phyloP scores from a whole-genome alignment of 2,888 invertebrate genomes.

The Synanthedon formicaeformis region DNA sequence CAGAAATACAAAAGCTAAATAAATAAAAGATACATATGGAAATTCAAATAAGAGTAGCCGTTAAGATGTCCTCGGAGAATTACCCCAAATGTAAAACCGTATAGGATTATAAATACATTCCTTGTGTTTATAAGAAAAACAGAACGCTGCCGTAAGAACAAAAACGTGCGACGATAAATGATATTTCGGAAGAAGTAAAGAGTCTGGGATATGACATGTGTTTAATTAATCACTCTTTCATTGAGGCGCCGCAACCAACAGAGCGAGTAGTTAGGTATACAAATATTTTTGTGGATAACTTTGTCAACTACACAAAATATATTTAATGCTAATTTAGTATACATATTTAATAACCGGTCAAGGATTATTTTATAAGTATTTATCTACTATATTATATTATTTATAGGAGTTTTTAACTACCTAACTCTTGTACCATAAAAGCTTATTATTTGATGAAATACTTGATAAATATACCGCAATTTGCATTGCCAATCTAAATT shows the following conservation, averaged over 20 bases:
- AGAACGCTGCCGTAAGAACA: neutral
- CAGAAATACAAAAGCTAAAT: neutral
- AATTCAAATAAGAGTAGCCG: neutral
- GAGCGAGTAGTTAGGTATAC: conserved; percentile 12
- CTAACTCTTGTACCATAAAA: too few relatives aligned
- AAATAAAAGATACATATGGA: neutral
- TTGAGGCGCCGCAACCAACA: conserved; percentile 22
- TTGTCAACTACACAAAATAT: too few relatives aligned
- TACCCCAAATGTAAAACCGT: neutral
- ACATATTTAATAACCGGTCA: too few relatives aligned
- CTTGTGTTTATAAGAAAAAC: neutral
- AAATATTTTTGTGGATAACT: too few relatives aligned
- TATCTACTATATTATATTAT: too few relatives aligned
- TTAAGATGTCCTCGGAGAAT: neutral
- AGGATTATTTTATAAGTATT: too few relatives aligned
- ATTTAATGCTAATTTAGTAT: too few relatives aligned
- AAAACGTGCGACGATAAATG: neutral
- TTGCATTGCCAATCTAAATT: too few relatives aligned
- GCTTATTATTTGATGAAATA: too few relatives aligned
- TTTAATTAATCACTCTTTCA: conserved; percentile 34
- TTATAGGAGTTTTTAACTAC: too few relatives aligned
- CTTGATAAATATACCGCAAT: too few relatives aligned
- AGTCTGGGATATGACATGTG: conserved; percentile 38
- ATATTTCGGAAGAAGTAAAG: conserved; percentile 27
- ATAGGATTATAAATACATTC: neutral